These are phyloP conservation scores for Ditylenchus weischeri DNA, from an alignment of 2,888 invertebrate genomes.

Conservation along the genomic window DNA sequence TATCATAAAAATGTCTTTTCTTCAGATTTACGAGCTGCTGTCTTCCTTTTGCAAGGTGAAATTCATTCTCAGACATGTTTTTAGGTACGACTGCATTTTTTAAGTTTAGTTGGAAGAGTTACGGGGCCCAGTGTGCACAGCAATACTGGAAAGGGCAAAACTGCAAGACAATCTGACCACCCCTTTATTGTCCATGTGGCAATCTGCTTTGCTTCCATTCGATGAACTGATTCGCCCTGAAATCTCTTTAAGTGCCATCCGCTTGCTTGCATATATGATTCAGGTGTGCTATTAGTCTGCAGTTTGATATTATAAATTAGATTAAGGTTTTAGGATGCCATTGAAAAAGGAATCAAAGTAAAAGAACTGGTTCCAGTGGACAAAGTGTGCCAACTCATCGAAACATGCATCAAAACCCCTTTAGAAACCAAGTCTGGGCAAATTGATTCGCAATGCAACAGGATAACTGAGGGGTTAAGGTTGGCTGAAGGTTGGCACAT, in stretches of 20 bases:
- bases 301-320: not conserved
- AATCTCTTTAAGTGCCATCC: conserved; percentile 43
- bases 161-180: conserved; percentile 38
- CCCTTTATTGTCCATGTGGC: conserved; percentile 53
- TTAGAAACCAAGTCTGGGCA: conserved; percentile 33
- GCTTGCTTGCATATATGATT: conserved; percentile 38
- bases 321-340: conserved; percentile 31
- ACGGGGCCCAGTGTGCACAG: conserved; percentile 40
- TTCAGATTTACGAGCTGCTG: conserved; percentile 60
- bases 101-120: conserved; percentile 47
- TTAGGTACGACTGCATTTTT: too few relatives aligned
- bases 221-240: conserved; percentile 44
- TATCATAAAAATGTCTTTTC: not conserved
- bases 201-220: conserved; percentile 55
- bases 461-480: conserved; percentile 52
- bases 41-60: conserved; percentile 56
- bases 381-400: conserved; percentile 49
- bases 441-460: conserved; percentile 42
- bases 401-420: conserved; percentile 39
- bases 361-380: conserved; percentile 36
- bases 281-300: conserved; percentile 25
- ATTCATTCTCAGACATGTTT: too few relatives aligned
- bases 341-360: conserved; percentile 28
- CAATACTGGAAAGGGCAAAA: conserved; percentile 33
- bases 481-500: conserved; percentile 45